These are phyloP conservation scores for Lagodon rhomboides DNA, from an alignment of 2,797 vertebrate species.

Conservation along the genomic window DNA sequence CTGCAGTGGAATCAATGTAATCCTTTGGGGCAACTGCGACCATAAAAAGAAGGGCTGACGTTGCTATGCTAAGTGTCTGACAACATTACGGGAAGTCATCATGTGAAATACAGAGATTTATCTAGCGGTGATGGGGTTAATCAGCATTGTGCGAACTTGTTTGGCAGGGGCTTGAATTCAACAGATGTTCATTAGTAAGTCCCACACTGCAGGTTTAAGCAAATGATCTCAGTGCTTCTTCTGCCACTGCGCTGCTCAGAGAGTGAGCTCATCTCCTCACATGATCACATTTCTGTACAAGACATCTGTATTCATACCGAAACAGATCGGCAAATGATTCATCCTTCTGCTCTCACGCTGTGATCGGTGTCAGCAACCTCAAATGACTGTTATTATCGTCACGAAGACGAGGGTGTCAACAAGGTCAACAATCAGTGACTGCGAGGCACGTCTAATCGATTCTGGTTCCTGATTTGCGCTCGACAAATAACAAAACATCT, in stretches of 20 bases:
- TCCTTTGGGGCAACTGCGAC: no score
- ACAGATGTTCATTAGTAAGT: no score
- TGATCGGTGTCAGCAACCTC: constrained; percentile 21
- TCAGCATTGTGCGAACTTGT: no score
- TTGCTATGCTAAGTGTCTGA: no score
- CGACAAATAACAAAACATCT: constrained; percentile 5
- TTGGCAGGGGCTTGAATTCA: no score
- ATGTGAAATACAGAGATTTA: no score
- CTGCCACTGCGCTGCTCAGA: background rate
- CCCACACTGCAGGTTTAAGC: background rate
- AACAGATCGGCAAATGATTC: background rate
- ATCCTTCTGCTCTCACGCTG: background rate
- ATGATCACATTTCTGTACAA: background rate
- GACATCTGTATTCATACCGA: constrained; percentile 6
- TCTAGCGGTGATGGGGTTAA: no score
- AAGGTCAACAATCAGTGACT: constrained; percentile 9
- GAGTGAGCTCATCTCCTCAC: background rate
- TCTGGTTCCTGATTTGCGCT: constrained; percentile 14
- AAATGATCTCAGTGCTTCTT: background rate
- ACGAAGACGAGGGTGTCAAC: background rate
- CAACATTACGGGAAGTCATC: no score
- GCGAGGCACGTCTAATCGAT: constrained; percentile 11
- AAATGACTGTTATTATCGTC: constrained; percentile 34
- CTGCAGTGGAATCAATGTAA: no score
- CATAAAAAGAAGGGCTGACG: no score